Evolutionary conservation across 1,140 invertebrate genomes (phyloP).

Genomic region (Nixonia krombeini): DNA sequence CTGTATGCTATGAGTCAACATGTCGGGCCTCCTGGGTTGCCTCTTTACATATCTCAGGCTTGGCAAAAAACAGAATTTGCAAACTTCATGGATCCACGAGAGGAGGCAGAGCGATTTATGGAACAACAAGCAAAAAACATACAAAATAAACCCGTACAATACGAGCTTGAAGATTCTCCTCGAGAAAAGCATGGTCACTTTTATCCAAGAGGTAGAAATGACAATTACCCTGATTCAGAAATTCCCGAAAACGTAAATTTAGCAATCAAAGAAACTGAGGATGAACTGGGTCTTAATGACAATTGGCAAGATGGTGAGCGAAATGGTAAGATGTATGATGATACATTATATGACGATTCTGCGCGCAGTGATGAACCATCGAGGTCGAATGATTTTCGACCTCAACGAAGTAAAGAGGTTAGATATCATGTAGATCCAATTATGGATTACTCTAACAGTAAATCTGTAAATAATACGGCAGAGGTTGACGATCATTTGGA

Average conservation of each 20-base stretch:
- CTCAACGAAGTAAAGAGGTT: constrained; percentile 50
- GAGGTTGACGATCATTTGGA: constrained; percentile 14
- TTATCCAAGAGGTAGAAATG: constrained; percentile 23
- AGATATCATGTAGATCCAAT: constrained; percentile 47
- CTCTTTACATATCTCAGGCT: constrained; percentile 66
- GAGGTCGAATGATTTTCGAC: constrained; percentile 42
- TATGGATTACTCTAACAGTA: constrained; percentile 55
- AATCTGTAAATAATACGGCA: neutral
- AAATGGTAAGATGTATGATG: constrained; percentile 54
- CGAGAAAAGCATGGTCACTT: constrained; percentile 17
- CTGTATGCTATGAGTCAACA: constrained; percentile 80
- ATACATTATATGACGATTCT: constrained; percentile 52
- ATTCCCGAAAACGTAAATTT: constrained; percentile 21
- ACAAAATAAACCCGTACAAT: constrained; percentile 16
- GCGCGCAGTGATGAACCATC: constrained; percentile 24
- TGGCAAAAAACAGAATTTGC: constrained; percentile 68
- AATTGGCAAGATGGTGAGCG: constrained; percentile 47
- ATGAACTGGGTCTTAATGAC: constrained; percentile 41
- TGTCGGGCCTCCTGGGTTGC: constrained; percentile 78
- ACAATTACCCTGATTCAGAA: constrained; percentile 26
- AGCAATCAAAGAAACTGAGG: constrained; percentile 33
- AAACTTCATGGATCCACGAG: constrained; percentile 62
- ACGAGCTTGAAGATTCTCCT: constrained; percentile 16
- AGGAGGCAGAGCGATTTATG: constrained; percentile 63
- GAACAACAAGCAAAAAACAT: constrained; percentile 49